Evolutionary conservation across 53 echinoderm and acorn worm species (phyloP), one percentile per base, ranked within the genome.

Genomic region (Temnopleurus reevesii): DNA sequence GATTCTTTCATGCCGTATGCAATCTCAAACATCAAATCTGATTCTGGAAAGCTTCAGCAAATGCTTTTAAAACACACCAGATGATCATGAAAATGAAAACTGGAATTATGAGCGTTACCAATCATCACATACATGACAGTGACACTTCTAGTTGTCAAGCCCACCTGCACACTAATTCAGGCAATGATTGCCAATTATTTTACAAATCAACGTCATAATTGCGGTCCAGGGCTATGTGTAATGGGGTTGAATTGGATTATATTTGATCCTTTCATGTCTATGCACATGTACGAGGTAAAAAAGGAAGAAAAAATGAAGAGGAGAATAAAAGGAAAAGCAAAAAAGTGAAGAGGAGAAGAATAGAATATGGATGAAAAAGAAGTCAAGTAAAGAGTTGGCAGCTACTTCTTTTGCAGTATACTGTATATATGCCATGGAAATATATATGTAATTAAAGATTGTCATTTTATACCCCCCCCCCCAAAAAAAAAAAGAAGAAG

Each of bases 131-230:
- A n/a, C n/a, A n/a, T n/a, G n/a, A n/a, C n/a, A n/a, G n/a, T 36
- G 19, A n/a, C 66, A 66, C 66, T 12, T 4, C 21, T n/a, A 6
- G 38, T 18, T 66, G 66, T 41, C 66, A 41, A 38, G 71, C n/a
- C 41, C 71, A 71, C 7, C 38, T 71, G 71, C 23, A 21, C 71
- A 41, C 36, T 38, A 71, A 71, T 71, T 71, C 41, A 41, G 19
- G 21, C 5, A 21, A 43, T 71, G 41, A 71, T 71, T 71, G 71
- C 71, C 71, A 71, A 71, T 71, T 71, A 71, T n/a, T 41, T 71
- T 71, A 71, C 71, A 19, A 4, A 71, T 71, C 41, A 71, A 65
- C 41, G 2, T 38, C 38, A 36, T 38, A 23, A 71, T 21, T 41
- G 38, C 7, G 5, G 9, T 41, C 12, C 71, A 41, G 71, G 71